A percentile compares a stretch with the other conserved stretches of the same genome.
Conservation (phyloP, 2,888 invertebrate species). For the Oligia fasciuncula region DNA sequence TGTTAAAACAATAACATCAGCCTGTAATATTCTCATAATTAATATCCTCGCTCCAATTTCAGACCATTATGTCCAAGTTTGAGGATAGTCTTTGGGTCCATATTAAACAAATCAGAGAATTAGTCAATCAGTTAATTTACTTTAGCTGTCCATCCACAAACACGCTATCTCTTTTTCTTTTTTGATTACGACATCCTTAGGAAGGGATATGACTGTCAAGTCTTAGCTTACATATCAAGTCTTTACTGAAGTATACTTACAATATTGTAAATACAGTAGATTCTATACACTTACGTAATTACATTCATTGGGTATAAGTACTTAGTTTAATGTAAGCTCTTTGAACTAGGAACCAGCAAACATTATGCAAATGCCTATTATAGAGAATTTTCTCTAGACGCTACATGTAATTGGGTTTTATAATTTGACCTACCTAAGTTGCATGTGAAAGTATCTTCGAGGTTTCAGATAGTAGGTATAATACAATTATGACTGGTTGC, state of each 20-base stretch:
- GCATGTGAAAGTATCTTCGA: constrained; percentile 6
- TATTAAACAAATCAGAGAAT: neutral
- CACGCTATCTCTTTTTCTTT: neutral
- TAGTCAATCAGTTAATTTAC: neutral
- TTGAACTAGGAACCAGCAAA: constrained; percentile 20
- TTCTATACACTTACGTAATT: constrained; percentile 21
- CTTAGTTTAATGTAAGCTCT: constrained; percentile 26
- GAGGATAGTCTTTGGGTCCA: neutral
- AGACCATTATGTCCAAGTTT: neutral
- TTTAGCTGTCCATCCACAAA: neutral
- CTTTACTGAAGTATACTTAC: constrained; percentile 7
- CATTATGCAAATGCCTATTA: constrained; percentile 19
- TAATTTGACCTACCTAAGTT: neutral
- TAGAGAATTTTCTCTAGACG: constrained; percentile 22
- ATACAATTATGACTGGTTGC: neutral
- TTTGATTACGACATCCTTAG: constrained; percentile 14
- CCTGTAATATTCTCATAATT: neutral
- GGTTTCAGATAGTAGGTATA: neutral
- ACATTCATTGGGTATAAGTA: neutral
- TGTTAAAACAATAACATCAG: neutral
- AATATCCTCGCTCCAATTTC: neutral
- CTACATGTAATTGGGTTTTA: neutral
- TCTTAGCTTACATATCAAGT: constrained; percentile 5
- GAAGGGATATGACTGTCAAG: constrained; percentile 1
- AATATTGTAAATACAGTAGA: neutral